phyloP scores from a whole-genome alignment of 2,888 invertebrate species.

The Oscheius sp. region DNA sequence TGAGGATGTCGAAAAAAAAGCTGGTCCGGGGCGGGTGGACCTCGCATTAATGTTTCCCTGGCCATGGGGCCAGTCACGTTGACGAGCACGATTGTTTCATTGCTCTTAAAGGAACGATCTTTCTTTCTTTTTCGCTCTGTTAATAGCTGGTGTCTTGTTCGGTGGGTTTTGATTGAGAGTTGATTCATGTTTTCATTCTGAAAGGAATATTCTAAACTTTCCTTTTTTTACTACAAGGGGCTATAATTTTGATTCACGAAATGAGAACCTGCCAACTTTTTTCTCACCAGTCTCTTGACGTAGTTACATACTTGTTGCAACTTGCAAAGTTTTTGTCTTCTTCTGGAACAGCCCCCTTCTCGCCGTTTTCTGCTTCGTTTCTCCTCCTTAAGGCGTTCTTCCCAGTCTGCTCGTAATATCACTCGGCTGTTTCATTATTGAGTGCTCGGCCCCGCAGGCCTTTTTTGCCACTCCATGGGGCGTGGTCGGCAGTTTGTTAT shows the following conservation, averaged over 20 bases:
- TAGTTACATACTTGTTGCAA: no score
- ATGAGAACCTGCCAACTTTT: neutral
- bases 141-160: neutral
- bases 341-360: neutral
- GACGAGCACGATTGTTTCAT: constrained; percentile 24
- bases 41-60: constrained; percentile 25
- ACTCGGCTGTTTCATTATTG: constrained; percentile 34
- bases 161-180: neutral
- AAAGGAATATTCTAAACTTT: neutral
- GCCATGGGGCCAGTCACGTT: constrained; percentile 4
- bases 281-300: no score
- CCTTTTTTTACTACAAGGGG: neutral
- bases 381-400: constrained; percentile 20
- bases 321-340: neutral
- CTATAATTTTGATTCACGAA: constrained; percentile 1
- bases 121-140: neutral
- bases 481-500: constrained; percentile 31
- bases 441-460: constrained; percentile 25
- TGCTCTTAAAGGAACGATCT: neutral
- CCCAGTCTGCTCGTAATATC: constrained; percentile 25
- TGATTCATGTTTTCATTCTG: neutral
- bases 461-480: constrained; percentile 29
- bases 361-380: constrained; percentile 18
- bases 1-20: constrained; percentile 17
- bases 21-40: constrained; percentile 18